Conservation (phyloP, 1,140 invertebrate species). For the Globodera ellingtonae region DNA sequence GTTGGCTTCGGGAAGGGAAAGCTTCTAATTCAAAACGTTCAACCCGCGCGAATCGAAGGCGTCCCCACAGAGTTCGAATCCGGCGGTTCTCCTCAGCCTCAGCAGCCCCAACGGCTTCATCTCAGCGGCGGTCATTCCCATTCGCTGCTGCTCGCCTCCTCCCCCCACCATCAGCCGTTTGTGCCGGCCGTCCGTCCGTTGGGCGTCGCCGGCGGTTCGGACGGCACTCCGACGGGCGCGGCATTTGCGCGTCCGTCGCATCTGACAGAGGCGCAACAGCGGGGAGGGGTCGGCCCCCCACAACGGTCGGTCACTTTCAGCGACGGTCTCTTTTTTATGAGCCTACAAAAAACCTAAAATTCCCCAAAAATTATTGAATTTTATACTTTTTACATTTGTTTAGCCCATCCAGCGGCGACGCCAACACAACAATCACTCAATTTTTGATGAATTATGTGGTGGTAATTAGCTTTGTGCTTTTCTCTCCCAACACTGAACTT, state of each 20-base stretch:
- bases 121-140: not conserved
- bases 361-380: too few relatives aligned
- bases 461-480: conserved; percentile 31
- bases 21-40: too few relatives aligned
- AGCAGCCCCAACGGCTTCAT: not conserved
- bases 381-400: not conserved
- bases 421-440: conserved; percentile 44
- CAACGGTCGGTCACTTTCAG: not conserved
- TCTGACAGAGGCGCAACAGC: not conserved
- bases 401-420: conserved; percentile 42
- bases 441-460: conserved; percentile 52
- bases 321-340: too few relatives aligned
- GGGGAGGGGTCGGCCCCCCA: not conserved
- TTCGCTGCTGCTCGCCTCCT: not conserved
- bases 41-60: too few relatives aligned
- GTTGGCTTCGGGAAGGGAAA: too few relatives aligned
- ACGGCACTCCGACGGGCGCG: not conserved
- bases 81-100: not conserved
- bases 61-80: not conserved
- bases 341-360: not conserved
- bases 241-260: not conserved
- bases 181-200: not conserved
- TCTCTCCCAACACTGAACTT: not conserved
- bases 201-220: not conserved
- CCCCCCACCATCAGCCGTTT: not conserved